Evolutionary conservation across 2,797 vertebrate genomes (phyloP).

Genomic region (Tympanoctomys barrerae): DNA sequence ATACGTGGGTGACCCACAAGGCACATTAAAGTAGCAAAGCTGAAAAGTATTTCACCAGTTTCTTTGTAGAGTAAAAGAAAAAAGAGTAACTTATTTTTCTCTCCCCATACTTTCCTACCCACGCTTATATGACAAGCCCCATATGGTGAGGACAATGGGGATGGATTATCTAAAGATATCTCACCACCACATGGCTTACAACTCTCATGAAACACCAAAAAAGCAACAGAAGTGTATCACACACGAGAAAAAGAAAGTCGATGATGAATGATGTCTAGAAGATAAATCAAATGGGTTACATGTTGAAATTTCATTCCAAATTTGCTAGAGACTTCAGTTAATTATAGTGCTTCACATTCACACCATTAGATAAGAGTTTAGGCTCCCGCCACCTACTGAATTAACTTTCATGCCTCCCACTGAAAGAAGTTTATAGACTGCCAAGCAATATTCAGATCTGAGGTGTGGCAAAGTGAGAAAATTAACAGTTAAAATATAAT

Average conservation of each 20-base stretch:
- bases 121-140: conserved; percentile 44
- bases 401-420: not conserved
- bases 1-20: not conserved
- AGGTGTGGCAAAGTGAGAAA: not conserved
- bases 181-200: conserved; percentile 13
- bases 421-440: not conserved
- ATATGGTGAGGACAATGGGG: not conserved
- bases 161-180: conserved; percentile 9
- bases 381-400: not conserved
- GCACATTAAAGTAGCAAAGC: conserved; percentile 26
- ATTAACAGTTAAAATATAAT: not conserved
- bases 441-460: not conserved
- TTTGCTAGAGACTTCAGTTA: not conserved
- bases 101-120: not conserved
- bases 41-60: conserved; percentile 24
- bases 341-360: not conserved
- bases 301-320: not conserved
- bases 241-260: not conserved
- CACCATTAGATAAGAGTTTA: not conserved
- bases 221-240: not conserved
- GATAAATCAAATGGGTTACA: not conserved
- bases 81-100: conserved; percentile 54
- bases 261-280: not conserved
- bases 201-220: conserved; percentile 10
- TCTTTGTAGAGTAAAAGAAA: conserved; percentile 23